A percentile compares a stretch with the other conserved stretches of the same genome.
Conservation (phyloP, 2,113 vertebrate genomes). For the Ardeotis arabs region DNA sequence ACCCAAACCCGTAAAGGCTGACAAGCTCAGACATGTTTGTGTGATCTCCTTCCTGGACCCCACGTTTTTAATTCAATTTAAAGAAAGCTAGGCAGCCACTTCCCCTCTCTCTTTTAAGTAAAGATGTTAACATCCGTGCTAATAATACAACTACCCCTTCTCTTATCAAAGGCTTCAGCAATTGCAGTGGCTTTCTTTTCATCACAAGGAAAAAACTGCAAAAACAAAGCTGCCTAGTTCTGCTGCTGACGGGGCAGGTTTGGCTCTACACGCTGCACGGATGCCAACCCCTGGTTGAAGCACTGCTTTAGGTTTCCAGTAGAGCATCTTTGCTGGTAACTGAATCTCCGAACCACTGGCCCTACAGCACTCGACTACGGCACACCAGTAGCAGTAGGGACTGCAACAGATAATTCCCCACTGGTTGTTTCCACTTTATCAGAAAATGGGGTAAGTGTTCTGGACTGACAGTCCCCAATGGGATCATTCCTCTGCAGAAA, state of each 20-base stretch:
- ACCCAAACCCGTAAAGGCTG: slow-evolving; percentile 37
- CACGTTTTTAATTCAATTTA: slow-evolving; percentile 15
- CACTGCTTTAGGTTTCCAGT: neutral
- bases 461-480: neutral
- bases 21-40: slow-evolving; percentile 57
- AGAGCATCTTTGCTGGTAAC: neutral
- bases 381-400: neutral
- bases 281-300: neutral
- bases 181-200: neutral
- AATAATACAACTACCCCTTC: slow-evolving; percentile 15
- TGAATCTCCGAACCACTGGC: neutral
- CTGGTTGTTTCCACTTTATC: neutral
- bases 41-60: slow-evolving; percentile 36
- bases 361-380: neutral
- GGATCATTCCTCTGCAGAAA: neutral
- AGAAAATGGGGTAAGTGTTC: neutral
- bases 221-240: neutral
- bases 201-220: neutral
- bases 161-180: neutral
- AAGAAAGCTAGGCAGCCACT: slow-evolving; percentile 41
- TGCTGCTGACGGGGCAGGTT: neutral
- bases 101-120: neutral
- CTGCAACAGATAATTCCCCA: neutral
- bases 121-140: slow-evolving; percentile 6
- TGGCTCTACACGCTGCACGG: neutral